Evolutionary conservation across 2,888 invertebrate genomes (phyloP), one percentile per base, ranked within the genome.

Genomic region (Druceiella hillmani): DNA sequence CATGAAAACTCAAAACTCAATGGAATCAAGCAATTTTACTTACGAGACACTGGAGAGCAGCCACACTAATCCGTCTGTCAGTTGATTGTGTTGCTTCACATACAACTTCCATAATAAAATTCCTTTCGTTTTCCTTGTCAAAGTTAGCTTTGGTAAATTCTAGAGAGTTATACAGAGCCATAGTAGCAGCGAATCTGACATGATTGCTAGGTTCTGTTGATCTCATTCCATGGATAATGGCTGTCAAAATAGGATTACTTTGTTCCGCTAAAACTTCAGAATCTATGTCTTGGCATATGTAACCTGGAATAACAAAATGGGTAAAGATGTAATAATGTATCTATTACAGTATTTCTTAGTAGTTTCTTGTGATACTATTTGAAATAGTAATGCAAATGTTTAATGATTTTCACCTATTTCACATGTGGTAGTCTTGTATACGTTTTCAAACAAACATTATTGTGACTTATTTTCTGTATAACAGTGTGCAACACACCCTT

Each of bases 31-130:
- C 6, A 7, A 20, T 6, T 9, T 9, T 41, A 62, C 63, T 63
- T 46, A 91, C 99, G 57, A 99, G 78, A 71, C 99, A 99, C 62
- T 99, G 98, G 37, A 99, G 74, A 2, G 99, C 95, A 6, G 95
- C 94, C 10, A 99, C 98, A 71, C 87, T 83, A 31, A 99, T 91
- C 65, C 90, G 85, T 40, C 87, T 84, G 57, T 97, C 92, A 33
- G 76, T 66, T 4, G 90, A 92, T 63, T 98, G 98, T 2, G 99
- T 99, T 3, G 98, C 93, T 70, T 98, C 95, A 72, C 99, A 99
- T 4, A 99, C 97, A 35, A 95, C 94, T 73, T 99, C 95, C 99
- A 99, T 99, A 38, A 99, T 98, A 61, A 93, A 95, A 66, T 99
- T 94, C 47, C 99, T 78, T 66, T 99, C 99, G 40, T 86, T 80